These are phyloP conservation scores for Oxyruncus cristatus DNA, from an alignment of 2,113 vertebrate species.

Conservation along the genomic window DNA sequence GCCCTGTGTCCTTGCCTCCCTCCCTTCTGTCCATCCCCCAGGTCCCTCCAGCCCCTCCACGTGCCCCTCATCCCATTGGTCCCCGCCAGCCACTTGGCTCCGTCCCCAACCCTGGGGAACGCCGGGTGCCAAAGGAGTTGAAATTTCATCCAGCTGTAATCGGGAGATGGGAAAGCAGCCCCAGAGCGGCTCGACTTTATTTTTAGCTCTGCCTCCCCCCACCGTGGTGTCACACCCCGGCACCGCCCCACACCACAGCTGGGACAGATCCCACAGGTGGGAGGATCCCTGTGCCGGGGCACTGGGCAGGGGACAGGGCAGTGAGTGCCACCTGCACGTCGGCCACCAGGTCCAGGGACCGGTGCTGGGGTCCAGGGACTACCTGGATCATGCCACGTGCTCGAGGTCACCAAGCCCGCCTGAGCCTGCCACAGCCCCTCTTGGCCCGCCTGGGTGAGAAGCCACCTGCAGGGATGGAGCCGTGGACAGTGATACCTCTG, in stretches of 20 bases:
- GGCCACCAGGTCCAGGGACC: not conserved
- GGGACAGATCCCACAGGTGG: not conserved
- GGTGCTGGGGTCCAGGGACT: not conserved
- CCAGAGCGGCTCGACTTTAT: not conserved
- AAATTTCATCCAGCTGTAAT: constrained; percentile 59
- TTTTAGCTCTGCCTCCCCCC: constrained; percentile 12
- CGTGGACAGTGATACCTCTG: constrained; percentile 51
- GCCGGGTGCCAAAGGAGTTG: not conserved
- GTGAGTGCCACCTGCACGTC: not conserved
- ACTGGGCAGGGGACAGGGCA: fast-evolving
- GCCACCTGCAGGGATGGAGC: not conserved
- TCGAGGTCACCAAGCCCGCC: fast-evolving
- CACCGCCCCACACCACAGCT: fast-evolving
- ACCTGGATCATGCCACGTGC: not conserved
- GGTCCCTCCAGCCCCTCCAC: not conserved
- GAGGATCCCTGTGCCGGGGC: not conserved
- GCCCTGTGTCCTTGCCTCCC: not conserved
- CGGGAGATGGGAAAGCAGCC: not conserved
- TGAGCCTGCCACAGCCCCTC: not conserved
- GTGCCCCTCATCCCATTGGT: not conserved
- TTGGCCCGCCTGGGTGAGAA: not conserved
- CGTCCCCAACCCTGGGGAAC: not conserved
- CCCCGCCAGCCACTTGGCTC: not conserved
- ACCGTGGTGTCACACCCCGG: fast-evolving
- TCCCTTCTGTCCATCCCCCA: not conserved